phyloP scores from a whole-genome alignment of 2,797 vertebrate genomes.

The Natrix natrix region DNA sequence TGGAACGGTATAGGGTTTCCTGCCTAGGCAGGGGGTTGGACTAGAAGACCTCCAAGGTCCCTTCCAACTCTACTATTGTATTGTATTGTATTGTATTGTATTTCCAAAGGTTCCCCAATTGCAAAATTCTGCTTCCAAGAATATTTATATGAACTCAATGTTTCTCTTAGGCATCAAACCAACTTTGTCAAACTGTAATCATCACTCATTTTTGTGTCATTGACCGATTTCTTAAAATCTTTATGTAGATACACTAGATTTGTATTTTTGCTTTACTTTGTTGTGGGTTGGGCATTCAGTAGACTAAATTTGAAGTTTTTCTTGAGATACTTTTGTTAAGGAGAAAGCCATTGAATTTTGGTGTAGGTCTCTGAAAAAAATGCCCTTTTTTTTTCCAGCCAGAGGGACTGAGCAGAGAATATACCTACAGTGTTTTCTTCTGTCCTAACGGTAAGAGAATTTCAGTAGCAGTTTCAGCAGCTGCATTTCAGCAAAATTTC shows the following conservation, averaged over 20 bases:
- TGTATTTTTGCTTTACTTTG: background rate
- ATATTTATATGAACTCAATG: background rate
- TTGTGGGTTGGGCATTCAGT: background rate
- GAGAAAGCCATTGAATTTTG: background rate
- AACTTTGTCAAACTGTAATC: background rate
- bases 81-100: no score
- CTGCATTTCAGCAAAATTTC: background rate
- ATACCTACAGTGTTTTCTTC: slow-evolving; percentile 94
- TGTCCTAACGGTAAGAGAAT: slow-evolving; percentile 87
- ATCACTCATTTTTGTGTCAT: background rate
- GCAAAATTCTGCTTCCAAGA: background rate
- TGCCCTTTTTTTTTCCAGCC: slow-evolving; percentile 75
- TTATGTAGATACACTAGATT: background rate
- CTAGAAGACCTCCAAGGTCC: no score
- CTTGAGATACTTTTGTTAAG: background rate
- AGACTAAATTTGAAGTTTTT: background rate
- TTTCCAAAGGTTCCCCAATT: background rate
- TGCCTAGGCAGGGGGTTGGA: no score
- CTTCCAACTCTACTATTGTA: no score
- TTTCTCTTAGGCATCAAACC: background rate
- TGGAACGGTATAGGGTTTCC: no score
- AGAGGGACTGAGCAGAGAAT: slow-evolving; percentile 86
- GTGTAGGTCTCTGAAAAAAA: background rate
- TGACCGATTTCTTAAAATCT: background rate
- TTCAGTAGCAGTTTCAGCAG: background rate